Conservation (phyloP, 2,113 vertebrate species). For the Cyphomyrus plagiostoma region DNA sequence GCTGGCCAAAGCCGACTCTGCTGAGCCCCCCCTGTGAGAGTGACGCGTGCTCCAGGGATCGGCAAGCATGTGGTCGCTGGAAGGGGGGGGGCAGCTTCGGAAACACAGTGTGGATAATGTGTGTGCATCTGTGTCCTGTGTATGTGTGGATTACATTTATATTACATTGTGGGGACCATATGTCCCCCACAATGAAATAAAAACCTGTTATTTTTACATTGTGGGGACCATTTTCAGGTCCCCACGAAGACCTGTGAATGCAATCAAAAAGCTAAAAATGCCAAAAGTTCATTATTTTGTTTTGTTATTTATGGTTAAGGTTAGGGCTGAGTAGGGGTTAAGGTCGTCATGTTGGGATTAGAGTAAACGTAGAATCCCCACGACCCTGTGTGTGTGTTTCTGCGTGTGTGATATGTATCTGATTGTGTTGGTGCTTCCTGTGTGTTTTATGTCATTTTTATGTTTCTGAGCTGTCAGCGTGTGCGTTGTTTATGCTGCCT, state of each 20-base stretch:
- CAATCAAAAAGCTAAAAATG: no score
- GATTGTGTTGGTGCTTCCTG: background rate
- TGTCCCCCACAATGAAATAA: no score
- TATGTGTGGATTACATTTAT: background rate
- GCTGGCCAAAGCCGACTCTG: background rate
- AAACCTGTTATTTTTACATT: no score
- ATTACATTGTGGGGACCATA: background rate
- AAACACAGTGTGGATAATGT: background rate
- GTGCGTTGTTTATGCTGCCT: background rate
- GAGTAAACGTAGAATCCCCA: no score
- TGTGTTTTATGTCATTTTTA: background rate
- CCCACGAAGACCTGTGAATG: no score
- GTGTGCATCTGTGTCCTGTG: background rate
- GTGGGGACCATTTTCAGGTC: no score
- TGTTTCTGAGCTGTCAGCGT: background rate
- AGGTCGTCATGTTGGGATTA: no score
- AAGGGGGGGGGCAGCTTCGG: background rate
- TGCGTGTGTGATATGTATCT: background rate
- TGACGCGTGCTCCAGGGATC: background rate
- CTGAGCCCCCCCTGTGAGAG: background rate
- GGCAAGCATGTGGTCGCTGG: background rate
- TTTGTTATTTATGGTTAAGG: no score
- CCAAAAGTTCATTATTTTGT: no score
- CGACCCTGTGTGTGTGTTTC: constrained; percentile 5
- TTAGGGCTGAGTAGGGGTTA: no score